Evolutionary conservation across 2,888 invertebrate genomes (phyloP), one percentile per base, ranked within the genome.

Genomic region (Oxyscelio sp.): DNA sequence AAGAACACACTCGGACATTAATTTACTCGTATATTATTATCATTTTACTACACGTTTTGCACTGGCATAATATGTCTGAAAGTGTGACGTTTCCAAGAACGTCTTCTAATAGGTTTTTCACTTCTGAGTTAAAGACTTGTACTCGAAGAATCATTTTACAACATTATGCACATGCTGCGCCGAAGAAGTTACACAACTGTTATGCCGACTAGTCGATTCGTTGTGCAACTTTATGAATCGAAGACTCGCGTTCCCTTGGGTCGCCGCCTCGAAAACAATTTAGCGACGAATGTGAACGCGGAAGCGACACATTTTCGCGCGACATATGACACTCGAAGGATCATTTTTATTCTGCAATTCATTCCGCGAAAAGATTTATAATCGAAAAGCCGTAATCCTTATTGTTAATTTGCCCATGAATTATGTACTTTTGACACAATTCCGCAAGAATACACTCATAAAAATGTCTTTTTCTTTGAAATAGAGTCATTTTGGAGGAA

Each of bases 201-300:
- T 75, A 43, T 59, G 9, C 59, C 58, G 43, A 48, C 43, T 19
- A 65, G 82, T 70, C 82, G 63, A 75, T 82, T 68, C 59, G 77
- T 83, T 71, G 70, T 59, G 82, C 45, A 59, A 83, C 66, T 83
- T 83, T 83, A 83, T 77, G 82, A 65, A 61, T 21, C 82, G 65
- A 19, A 50, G 58, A 34, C 58, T 38, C 31, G 40, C 50, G 48
- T 70, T 82, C 58, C 61, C 75, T 54, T 31, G 71, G 65, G 77
- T 65, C 58, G 56, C 58, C 40, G 58, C 22, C 56, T 65, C 52
- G 22, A 56, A 56, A 45, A 65, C 70, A 70, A 82, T 70, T 68
- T 75, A 66, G 48, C 65, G 56, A 63, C 75, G 58, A 82, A 75
- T n/a, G n/a, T n/a, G n/a, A n/a, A n/a, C n/a, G n/a, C n/a, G n/a